Conservation (phyloP, 2,888 invertebrate genomes). For the Ellobium chinense region DNA sequence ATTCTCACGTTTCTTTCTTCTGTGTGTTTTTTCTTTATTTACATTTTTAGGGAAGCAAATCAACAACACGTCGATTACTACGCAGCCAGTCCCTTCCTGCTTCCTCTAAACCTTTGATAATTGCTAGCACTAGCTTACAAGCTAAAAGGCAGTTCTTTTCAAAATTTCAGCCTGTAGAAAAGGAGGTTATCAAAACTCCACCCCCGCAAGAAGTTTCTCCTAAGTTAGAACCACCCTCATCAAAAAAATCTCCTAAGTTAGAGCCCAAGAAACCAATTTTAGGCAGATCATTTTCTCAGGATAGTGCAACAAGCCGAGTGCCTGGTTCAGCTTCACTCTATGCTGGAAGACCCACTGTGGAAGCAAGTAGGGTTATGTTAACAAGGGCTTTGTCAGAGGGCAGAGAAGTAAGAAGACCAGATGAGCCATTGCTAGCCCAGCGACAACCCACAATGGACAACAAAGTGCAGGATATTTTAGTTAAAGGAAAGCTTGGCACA, state of each 20-base stretch:
- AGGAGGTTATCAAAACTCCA: neutral
- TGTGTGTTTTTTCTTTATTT: neutral
- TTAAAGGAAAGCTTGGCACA: too few species aligned
- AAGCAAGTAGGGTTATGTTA: neutral
- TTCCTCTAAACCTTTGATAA: slow-evolving; percentile 4
- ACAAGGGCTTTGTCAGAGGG: neutral
- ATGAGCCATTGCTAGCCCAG: neutral
- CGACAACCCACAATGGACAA: neutral
- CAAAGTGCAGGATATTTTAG: neutral
- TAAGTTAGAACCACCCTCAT: neutral
- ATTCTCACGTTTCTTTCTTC: neutral
- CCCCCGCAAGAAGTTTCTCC: neutral
- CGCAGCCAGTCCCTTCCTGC: slow-evolving; percentile 38
- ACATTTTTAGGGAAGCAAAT: slow-evolving; percentile 18
- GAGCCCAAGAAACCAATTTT: neutral
- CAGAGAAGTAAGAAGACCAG: neutral
- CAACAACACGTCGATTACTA: slow-evolving; percentile 2
- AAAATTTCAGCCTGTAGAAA: slow-evolving; percentile 22
- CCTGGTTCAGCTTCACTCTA: neutral
- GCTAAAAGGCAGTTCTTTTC: neutral
- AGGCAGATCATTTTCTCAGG: slow-evolving; percentile 15
- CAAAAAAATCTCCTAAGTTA: neutral
- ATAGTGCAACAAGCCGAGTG: neutral
- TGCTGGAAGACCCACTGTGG: neutral
- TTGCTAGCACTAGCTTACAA: slow-evolving; percentile 16